A percentile compares a stretch with the other conserved stretches of the same genome.
These are phyloP conservation scores for Odontamblyopus lacepedii DNA, from an alignment of 2,797 vertebrate species.

Conservation along the genomic window DNA sequence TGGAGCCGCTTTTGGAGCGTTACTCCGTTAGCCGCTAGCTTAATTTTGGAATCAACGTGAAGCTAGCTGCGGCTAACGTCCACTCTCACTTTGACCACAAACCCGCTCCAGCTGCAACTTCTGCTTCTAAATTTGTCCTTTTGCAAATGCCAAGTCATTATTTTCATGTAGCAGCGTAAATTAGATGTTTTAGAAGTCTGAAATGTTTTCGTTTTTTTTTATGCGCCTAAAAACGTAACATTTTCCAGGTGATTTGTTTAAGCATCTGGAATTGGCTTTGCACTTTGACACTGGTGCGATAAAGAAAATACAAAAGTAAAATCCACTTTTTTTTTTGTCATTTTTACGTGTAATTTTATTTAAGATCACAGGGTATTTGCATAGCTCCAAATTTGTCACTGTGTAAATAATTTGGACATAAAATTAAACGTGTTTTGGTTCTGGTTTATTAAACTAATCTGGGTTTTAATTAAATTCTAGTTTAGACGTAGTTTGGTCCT, in stretches of 20 bases:
- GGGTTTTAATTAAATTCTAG: neutral
- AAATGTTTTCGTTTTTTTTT: neutral
- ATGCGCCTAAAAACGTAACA: neutral
- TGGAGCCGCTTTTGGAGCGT: neutral
- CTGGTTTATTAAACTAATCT: too few relatives aligned
- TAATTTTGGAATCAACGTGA: neutral
- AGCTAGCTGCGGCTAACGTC: neutral
- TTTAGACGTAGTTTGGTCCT: neutral
- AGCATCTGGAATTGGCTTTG: neutral
- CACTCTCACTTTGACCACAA: neutral
- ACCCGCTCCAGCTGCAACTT: neutral
- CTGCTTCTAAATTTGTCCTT: neutral
- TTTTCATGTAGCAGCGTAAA: neutral
- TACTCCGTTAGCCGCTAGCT: conserved; percentile 31
- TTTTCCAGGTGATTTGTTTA: neutral
- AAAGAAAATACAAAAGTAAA: too few relatives aligned
- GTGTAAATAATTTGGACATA: too few relatives aligned
- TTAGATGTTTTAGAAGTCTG: too few relatives aligned
- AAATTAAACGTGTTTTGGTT: too few relatives aligned
- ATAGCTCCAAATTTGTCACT: too few relatives aligned
- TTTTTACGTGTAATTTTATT: too few relatives aligned
- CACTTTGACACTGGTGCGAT: too few relatives aligned
- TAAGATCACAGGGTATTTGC: too few relatives aligned
- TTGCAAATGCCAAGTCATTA: neutral
- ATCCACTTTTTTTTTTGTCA: too few relatives aligned